Evolutionary conservation across 2,888 invertebrate species (phyloP), one percentile per base, ranked within the genome.

Genomic region (Odontocerum albicorne): DNA sequence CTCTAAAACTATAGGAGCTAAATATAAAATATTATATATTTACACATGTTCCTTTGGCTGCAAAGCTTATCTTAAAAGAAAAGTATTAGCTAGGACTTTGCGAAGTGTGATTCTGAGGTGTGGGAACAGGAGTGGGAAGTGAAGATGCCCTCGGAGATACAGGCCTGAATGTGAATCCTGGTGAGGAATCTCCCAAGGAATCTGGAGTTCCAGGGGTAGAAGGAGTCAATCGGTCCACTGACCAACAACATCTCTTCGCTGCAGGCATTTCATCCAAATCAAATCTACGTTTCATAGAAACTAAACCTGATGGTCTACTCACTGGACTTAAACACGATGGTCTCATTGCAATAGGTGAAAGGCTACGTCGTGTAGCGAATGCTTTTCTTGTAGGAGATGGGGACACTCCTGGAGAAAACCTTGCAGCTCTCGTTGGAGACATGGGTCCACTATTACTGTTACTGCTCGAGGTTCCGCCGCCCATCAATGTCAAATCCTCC

Each of bases 271-370:
- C 83, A 7, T 81, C 82, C 46, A 86, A 76, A 65, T 84, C 84
- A 65, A 79, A 77, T 65, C 86, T 81, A 60, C 87, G 79, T 70
- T 88, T 86, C 56, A 81, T 79, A 4, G 73, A 70, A 4, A 77
- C 69, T 35, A 74, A 68, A 60, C 74, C 70, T 63, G 71, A 76
- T 36, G 80, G 79, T 42, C 83, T 71, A 60, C 78, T 74, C 15
- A 85, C 83, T 0, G 86, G 85, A 43, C 86, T 87, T 65, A 90
- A 74, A 59, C 84, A 82, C 43, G 88, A 87, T 12, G 90, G 88
- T 49, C 92, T 80, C 73, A 92, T 83, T 8, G 91, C 85, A 64
- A 94, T 93, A 0, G 95, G 95, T 61, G 93, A 94, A 65, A 93
- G 84, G 64, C 94, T 94, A 54, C 92, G 85, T 64, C 91, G 80